Evolutionary conservation across 1,140 invertebrate genomes (phyloP), one percentile per base, ranked within the genome.

Genomic region (Parapsyche elsis): DNA sequence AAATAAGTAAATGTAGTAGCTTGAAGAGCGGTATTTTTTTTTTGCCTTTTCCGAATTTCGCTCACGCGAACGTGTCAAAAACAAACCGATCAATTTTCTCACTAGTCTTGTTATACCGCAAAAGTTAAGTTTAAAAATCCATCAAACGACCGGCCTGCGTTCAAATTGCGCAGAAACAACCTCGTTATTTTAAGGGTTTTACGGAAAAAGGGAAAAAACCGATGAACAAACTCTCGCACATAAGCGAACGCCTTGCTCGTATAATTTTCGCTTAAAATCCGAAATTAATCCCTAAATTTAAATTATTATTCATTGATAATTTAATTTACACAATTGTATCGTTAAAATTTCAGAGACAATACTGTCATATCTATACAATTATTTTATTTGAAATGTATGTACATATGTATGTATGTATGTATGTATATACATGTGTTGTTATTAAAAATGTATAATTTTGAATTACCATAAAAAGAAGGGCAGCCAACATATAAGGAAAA

Each of bases 401-500:
- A 53, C n/a, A 14, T n/a, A 45, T 12, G 78, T 45, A 30, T 81
- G 16, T n/a, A 44, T 71, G 9, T 44, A 44, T 30, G 16, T 44
- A n/a, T 44, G 16, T 24, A 44, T 12, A 71, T 71, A 21, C 16
- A 61, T 67, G 21, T 67, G 21, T 67, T 23, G 5, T 67, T 67
- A 67, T 7, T 4, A 67, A 67, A 53, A 67, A 67, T 16, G 1
- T 7, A 7, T 67, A 19, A 26, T 67, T 67, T 67, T 21, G 19
- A 21, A 67, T 90, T 88, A 93, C 93, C 93, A 94, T 59, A 94
- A 88, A 87, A 98, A 97, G 90, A 98, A 97, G 38, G 96, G 96
- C 79, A 97, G 89, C 95, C 95, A 97, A 85, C 95, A 97, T 46
- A 96, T 89, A 78, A 97, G 90, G 87, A 97, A 97, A 12, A 93